These are phyloP conservation scores for Nothoprocta perdicaria DNA, from an alignment of 2,113 vertebrate genomes.

Conservation along the genomic window DNA sequence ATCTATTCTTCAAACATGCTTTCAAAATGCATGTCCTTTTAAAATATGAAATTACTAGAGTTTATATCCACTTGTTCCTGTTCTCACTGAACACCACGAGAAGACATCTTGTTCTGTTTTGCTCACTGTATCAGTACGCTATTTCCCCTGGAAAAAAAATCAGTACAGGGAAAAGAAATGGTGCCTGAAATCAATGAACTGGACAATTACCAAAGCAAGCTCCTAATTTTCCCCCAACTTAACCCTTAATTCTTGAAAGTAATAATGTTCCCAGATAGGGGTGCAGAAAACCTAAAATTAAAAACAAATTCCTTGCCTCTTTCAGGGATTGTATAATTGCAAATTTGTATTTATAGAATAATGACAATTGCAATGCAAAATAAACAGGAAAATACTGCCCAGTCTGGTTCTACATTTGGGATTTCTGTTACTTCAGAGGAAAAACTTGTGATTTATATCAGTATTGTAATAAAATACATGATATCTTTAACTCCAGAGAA, in stretches of 20 bases:
- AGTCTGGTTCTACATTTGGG: neutral
- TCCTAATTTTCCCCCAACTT: constrained; percentile 7
- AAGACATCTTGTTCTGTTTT: neutral
- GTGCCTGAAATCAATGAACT: neutral
- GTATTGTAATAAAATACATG: neutral
- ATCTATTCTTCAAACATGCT: neutral
- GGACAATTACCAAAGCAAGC: neutral
- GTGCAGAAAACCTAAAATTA: constrained; percentile 16
- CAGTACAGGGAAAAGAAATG: constrained; percentile 3
- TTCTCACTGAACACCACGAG: neutral
- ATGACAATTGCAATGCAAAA: neutral
- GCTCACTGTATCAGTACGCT: neutral
- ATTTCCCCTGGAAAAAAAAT: neutral
- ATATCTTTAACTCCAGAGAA: neutral
- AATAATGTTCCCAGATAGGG: neutral
- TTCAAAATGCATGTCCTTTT: constrained; percentile 7
- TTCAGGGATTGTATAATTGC: neutral
- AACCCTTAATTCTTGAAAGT: constrained; percentile 22
- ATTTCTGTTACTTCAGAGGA: neutral
- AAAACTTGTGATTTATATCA: neutral
- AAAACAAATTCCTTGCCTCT: neutral
- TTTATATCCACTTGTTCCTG: neutral
- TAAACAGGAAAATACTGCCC: neutral
- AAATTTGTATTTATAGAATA: neutral
- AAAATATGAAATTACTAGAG: neutral